Evolutionary conservation across 2,113 vertebrate genomes (phyloP), one percentile per base, ranked within the genome.

Genomic region (Ameiurus melas): DNA sequence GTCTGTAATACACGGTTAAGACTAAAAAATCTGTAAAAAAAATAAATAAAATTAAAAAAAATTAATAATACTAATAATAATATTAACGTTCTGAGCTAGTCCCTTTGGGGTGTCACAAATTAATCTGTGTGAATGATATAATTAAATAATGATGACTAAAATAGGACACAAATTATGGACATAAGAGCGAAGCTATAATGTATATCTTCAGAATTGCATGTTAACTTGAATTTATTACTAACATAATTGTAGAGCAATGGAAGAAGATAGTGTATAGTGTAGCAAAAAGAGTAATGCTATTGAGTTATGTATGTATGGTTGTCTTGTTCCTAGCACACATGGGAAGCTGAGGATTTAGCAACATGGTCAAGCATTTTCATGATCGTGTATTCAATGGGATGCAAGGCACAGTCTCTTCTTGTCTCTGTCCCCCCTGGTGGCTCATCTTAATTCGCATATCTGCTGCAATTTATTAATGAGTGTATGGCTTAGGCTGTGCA

Each of bases 401-500:
- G 19, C 80, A 85, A 90, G 83, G 81, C 71, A 66, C 73, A n/a
- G 79, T 58, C 47, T 85, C 47, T 14, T 71, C 64, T 81, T 64
- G 43, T 81, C 84, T 90, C 47, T n/a, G n/a, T 84, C 82, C 84
- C 53, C 84, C 53, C 87, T 20, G 1, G 71, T 84, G 57, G 43
- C 60, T 20, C 39, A 10, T 77, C 66, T 79, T 89, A 85, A 90
- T 91, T 86, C 87, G 82, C 87, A 88, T 71, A 51, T 86, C 75
- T 80, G 62, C 58, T 70, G 83, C 33, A 90, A 85, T 89, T 86
- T 87, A 87, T 87, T 87, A 91, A 90, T 85, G 85, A 84, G 51
- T 81, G 85, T 81, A 55, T 85, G 84, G 62, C 64, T 75, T 14
- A n/a, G 43, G 64, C 73, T 70, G 43, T 55, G 84, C 7, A 17